A percentile compares a stretch with the other conserved stretches of the same genome.
phyloP scores from a whole-genome alignment of 2,113 vertebrate species.

The Pterocles orientalis region DNA sequence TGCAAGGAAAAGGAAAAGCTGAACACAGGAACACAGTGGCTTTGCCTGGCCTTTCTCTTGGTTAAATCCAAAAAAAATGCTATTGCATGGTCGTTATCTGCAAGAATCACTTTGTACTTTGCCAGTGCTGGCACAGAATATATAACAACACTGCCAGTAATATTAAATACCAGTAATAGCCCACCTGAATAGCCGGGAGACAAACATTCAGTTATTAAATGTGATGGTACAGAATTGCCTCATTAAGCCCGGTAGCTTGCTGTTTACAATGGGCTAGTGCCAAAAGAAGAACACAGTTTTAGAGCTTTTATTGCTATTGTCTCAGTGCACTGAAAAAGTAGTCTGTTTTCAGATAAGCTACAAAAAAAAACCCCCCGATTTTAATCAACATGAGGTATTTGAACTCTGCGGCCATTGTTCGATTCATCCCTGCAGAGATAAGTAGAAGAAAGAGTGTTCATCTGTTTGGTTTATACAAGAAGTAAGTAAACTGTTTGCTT shows the following conservation, averaged over 20 bases:
- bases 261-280: slow-evolving; percentile 37
- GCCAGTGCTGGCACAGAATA: not conserved
- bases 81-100: slow-evolving; percentile 23
- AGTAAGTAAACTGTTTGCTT: not conserved
- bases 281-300: slow-evolving; percentile 41
- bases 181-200: slow-evolving; percentile 56
- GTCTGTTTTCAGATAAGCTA: slow-evolving; percentile 6
- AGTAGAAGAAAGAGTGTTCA: not conserved
- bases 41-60: not conserved
- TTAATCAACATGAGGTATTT: not conserved
- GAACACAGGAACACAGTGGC: not conserved
- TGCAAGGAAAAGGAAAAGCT: not conserved
- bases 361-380: not conserved
- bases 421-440: not conserved
- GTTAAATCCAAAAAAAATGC: slow-evolving; percentile 1
- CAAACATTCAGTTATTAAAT: slow-evolving; percentile 65
- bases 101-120: not conserved
- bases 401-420: not conserved
- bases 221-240: slow-evolving; percentile 37
- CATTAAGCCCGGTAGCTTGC: slow-evolving; percentile 8
- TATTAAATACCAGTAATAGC: slow-evolving; percentile 60
- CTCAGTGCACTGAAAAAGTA: not conserved
- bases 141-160: slow-evolving; percentile 39
- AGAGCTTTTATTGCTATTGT: slow-evolving; percentile 33
- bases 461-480: not conserved